Conservation (phyloP, 2,888 invertebrate genomes). For the Odontomyia ornata region DNA sequence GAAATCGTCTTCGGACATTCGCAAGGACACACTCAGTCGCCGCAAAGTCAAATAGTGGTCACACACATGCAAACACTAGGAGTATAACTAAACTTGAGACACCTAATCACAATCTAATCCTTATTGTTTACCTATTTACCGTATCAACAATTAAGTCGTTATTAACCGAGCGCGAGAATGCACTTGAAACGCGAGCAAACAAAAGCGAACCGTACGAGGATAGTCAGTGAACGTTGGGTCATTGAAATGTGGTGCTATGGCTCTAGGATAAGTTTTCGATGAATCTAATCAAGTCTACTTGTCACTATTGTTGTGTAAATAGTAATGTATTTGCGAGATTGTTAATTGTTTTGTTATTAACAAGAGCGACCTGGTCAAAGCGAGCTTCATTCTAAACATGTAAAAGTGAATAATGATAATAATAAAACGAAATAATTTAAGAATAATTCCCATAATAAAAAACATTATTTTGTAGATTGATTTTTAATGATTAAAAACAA, state of each 20-base stretch:
- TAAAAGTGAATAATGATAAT: not conserved
- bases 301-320: conserved; percentile 37
- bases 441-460: conserved; percentile 16
- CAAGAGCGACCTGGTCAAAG: conserved; percentile 18
- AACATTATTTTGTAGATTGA: conserved; percentile 29
- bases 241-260: conserved; percentile 27
- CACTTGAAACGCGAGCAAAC: not conserved
- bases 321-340: conserved; percentile 4
- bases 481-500: conserved; percentile 34
- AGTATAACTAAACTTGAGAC: not conserved
- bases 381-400: conserved; percentile 24
- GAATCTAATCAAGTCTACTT: conserved; percentile 29
- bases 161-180: not conserved
- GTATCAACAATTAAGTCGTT: not conserved
- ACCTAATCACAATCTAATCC: conserved; percentile 19
- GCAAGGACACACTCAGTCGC: conserved; percentile 46
- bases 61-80: too few species aligned
- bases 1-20: conserved; percentile 43
- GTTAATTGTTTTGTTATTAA: conserved; percentile 30
- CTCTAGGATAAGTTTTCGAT: conserved; percentile 23
- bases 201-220: not conserved
- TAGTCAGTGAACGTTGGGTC: too few species aligned
- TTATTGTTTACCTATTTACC: conserved; percentile 9
- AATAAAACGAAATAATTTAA: conserved; percentile 10
- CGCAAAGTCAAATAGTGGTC: conserved; percentile 45